Evolutionary conservation across 2,888 invertebrate genomes (phyloP).

Genomic region (Zhengitettix transpicula): DNA sequence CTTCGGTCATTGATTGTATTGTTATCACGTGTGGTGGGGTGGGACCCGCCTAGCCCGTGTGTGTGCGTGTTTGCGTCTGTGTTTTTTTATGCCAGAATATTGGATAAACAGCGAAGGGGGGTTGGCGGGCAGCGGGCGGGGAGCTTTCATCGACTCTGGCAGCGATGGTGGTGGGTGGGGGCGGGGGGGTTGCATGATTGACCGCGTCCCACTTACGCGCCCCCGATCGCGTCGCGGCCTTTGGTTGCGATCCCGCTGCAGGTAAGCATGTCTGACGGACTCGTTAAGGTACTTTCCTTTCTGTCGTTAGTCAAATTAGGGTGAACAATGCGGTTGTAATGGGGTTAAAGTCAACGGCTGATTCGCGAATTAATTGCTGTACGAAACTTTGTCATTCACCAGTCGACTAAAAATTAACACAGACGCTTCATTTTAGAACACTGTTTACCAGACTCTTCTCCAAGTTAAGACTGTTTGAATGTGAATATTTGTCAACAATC

Average conservation of each 20-base stretch:
- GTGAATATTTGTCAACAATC: no score
- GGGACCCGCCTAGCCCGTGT: conserved; percentile 1
- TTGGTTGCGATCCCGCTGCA: not conserved
- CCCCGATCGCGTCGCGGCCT: not conserved
- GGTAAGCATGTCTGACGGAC: no score
- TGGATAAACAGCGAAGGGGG: conserved; percentile 6
- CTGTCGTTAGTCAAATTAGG: no score
- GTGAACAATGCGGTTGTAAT: no score
- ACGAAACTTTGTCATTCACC: no score
- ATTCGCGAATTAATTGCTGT: no score
- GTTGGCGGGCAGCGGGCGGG: not conserved
- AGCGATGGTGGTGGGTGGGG: not conserved
- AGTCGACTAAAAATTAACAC: no score
- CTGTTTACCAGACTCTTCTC: no score
- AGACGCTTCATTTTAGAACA: no score
- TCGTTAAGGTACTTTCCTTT: no score
- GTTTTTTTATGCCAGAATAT: conserved; percentile 12
- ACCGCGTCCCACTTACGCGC: not conserved
- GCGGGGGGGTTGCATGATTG: not conserved
- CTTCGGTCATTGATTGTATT: conserved; percentile 16
- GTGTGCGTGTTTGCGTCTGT: conserved; percentile 3
- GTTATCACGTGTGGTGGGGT: conserved; percentile 13
- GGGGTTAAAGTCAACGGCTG: no score
- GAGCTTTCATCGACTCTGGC: not conserved
- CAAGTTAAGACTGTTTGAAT: no score